Conservation (phyloP, 2,888 invertebrate species). For the Lepidocyrtoides sp. region DNA sequence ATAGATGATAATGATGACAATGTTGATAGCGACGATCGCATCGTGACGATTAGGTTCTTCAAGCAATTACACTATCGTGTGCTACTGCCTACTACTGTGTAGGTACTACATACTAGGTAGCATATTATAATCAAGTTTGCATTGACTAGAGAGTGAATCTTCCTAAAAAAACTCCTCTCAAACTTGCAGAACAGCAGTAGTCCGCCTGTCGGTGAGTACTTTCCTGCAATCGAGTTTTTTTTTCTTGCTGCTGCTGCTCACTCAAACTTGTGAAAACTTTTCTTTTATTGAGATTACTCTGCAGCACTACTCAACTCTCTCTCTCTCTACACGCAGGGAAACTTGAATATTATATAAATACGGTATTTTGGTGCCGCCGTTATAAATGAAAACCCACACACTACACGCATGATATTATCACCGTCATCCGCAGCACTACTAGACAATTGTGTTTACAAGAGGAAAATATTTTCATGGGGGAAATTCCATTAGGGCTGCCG, state of each 20-base stretch:
- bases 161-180: neutral
- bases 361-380: neutral
- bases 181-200: neutral
- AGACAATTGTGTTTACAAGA: conserved; percentile 70
- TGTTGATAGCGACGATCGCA: neutral
- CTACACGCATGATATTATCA: neutral
- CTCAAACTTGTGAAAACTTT: conserved; percentile 26
- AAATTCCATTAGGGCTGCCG: conserved; percentile 47
- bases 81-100: neutral
- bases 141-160: neutral
- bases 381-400: neutral
- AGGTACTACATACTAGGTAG: neutral
- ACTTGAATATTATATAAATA: neutral
- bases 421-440: neutral
- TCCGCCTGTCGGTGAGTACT: neutral
- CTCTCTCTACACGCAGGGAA: neutral
- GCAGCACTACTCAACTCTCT: too few relatives aligned
- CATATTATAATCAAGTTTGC: conserved; percentile 16
- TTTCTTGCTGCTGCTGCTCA: neutral
- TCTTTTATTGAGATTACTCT: conserved; percentile 20
- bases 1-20: neutral
- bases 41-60: conserved; percentile 21
- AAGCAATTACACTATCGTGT: conserved; percentile 41
- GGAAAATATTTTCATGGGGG: conserved; percentile 60
- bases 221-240: neutral